A percentile compares a stretch with the other conserved stretches of the same genome.
phyloP scores from a whole-genome alignment of 2,888 invertebrate genomes.

The Drosophila tripunctata region DNA sequence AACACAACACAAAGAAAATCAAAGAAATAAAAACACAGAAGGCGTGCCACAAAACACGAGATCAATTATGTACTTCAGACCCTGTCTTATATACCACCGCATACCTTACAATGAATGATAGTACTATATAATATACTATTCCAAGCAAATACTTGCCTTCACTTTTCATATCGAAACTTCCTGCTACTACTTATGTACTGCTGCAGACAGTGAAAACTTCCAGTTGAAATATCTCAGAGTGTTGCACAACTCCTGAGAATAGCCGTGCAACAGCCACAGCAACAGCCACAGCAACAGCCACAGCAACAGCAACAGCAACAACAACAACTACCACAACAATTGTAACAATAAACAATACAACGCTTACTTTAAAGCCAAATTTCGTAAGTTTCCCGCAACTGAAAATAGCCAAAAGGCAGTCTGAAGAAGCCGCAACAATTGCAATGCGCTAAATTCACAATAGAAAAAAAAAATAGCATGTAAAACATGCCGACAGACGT shows the following conservation, averaged over 20 bases:
- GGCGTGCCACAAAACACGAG: conserved; percentile 52
- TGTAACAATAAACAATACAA: conserved; percentile 49
- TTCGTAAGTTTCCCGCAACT: conserved; percentile 59
- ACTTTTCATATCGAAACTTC: conserved; percentile 54
- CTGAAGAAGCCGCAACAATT: conserved; percentile 53
- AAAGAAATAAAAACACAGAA: conserved; percentile 32
- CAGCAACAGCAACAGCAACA: not conserved
- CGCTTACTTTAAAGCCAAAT: conserved; percentile 26
- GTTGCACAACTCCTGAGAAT: conserved; percentile 65
- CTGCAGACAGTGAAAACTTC: conserved; percentile 30
- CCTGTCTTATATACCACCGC: conserved; percentile 7
- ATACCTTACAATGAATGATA: not conserved
- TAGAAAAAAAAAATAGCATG: not conserved
- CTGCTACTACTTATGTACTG: conserved; percentile 29
- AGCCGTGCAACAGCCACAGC: conserved; percentile 11
- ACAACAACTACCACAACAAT: not conserved
- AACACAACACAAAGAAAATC: conserved; percentile 6
- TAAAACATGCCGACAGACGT: not conserved
- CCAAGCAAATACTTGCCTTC: conserved; percentile 41
- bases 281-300: not conserved
- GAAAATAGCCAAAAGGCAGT: conserved; percentile 49
- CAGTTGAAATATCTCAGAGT: conserved; percentile 27
- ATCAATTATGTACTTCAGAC: conserved; percentile 47
- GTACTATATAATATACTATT: conserved; percentile 5
- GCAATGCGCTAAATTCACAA: conserved; percentile 22